phyloP scores from a whole-genome alignment of 2,113 vertebrate species.

The Dascyllus trimaculatus region DNA sequence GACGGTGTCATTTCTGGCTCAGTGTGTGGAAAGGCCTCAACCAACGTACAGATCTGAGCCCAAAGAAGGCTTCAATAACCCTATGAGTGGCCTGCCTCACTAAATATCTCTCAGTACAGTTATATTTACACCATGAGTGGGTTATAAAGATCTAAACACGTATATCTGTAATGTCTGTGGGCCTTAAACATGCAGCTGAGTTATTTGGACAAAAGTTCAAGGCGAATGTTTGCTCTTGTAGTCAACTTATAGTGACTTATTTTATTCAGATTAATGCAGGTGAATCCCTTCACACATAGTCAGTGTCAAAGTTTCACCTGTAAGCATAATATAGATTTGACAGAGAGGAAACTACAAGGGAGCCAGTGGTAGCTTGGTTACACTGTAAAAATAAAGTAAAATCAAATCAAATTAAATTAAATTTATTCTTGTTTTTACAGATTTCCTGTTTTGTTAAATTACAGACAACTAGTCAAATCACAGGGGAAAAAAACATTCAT shows the following conservation, averaged over 20 bases:
- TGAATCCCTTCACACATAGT: background rate
- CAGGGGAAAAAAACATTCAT: too few relatives aligned
- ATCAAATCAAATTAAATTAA: too few relatives aligned
- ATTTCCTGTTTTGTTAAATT: too few relatives aligned
- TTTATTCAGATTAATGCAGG: conserved; percentile 29
- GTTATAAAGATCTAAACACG: conserved; percentile 9
- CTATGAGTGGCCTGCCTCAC: background rate
- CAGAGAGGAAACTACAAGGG: background rate
- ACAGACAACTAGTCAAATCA: too few relatives aligned
- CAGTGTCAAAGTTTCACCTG: conserved; percentile 17
- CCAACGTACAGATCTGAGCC: conserved; percentile 3
- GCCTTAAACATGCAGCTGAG: conserved; percentile 4
- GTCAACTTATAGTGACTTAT: background rate
- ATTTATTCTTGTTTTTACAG: too few relatives aligned
- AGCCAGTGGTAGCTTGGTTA: too few relatives aligned
- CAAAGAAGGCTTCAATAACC: conserved; percentile 22
- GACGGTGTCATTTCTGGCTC: conserved; percentile 13
- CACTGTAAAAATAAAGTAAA: too few relatives aligned
- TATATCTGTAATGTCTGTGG: conserved; percentile 20
- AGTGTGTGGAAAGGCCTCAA: conserved; percentile 3
- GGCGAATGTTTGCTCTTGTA: conserved; percentile 21
- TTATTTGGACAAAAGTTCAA: conserved; percentile 22
- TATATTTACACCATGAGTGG: conserved; percentile 13
- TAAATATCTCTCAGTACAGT: background rate
- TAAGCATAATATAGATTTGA: background rate